These are phyloP conservation scores for Notiomystis cincta DNA, from an alignment of 2,113 vertebrate genomes.

Conservation along the genomic window DNA sequence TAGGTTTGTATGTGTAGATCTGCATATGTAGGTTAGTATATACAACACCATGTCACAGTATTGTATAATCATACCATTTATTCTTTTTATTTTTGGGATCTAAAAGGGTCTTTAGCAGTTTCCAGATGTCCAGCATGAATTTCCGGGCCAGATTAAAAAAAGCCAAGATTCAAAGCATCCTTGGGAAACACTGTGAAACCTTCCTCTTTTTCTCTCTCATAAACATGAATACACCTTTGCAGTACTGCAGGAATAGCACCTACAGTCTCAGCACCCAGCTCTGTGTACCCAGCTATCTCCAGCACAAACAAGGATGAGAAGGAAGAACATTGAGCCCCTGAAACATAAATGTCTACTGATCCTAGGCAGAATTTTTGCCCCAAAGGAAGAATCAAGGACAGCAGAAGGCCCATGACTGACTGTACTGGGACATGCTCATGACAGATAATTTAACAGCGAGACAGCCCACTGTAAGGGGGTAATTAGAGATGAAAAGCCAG, in stretches of 20 bases:
- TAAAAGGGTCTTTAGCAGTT: background rate
- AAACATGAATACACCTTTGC: background rate
- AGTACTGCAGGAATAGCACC: background rate
- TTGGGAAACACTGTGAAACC: background rate
- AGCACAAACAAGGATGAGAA: background rate
- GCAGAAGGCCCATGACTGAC: background rate
- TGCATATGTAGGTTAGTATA: too few relatives aligned
- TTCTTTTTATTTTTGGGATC: background rate
- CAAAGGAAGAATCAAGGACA: background rate
- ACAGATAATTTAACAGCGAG: background rate
- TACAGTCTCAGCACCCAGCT: background rate
- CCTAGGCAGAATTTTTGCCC: background rate
- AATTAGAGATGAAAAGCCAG: constrained; percentile 41
- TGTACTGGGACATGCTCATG: background rate
- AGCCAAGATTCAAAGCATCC: background rate
- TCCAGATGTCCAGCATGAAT: background rate
- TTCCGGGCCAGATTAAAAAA: background rate
- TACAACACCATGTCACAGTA: too few relatives aligned
- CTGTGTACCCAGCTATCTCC: background rate
- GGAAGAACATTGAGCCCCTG: background rate
- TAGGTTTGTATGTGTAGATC: background rate
- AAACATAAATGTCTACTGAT: background rate
- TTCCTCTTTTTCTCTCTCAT: background rate
- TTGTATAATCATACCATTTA: background rate
- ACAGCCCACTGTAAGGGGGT: background rate